Percentiles rank a stretch among this genome's conserved stretches.
These are phyloP conservation scores for Chionoecetes opilio DNA, from an alignment of 1,140 invertebrate genomes.

Conservation along the genomic window DNA sequence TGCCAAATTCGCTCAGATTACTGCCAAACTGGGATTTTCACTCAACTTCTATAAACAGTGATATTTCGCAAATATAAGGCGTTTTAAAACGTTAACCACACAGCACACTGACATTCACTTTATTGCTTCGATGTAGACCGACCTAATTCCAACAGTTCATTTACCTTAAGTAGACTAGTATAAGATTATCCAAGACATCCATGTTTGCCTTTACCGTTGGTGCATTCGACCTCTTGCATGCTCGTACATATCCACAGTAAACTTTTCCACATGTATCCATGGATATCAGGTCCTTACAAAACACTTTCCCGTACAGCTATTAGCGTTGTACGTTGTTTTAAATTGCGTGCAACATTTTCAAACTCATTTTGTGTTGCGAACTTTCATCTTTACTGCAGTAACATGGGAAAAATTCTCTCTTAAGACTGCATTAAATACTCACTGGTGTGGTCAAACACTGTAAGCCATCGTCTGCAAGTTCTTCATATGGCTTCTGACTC, in stretches of 20 bases:
- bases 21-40: neutral
- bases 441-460: constrained; percentile 62
- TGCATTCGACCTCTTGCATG: constrained; percentile 28
- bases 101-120: neutral
- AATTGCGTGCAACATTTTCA: constrained; percentile 65
- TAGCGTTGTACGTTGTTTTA: constrained; percentile 39
- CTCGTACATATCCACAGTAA: constrained; percentile 57
- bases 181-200: constrained; percentile 17
- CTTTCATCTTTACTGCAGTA: constrained; percentile 65
- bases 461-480: constrained; percentile 60
- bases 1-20: neutral
- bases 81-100: neutral
- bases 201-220: neutral
- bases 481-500: constrained; percentile 62
- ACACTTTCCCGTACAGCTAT: constrained; percentile 58
- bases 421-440: constrained; percentile 61
- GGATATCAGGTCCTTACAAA: constrained; percentile 59
- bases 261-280: constrained; percentile 41
- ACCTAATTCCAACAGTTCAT: neutral
- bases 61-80: neutral
- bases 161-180: neutral
- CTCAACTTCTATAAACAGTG: neutral
- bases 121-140: neutral
- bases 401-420: constrained; percentile 68
- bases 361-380: constrained; percentile 53